Conservation (phyloP, 2,113 vertebrate genomes). For the Spizaetus ornatus region DNA sequence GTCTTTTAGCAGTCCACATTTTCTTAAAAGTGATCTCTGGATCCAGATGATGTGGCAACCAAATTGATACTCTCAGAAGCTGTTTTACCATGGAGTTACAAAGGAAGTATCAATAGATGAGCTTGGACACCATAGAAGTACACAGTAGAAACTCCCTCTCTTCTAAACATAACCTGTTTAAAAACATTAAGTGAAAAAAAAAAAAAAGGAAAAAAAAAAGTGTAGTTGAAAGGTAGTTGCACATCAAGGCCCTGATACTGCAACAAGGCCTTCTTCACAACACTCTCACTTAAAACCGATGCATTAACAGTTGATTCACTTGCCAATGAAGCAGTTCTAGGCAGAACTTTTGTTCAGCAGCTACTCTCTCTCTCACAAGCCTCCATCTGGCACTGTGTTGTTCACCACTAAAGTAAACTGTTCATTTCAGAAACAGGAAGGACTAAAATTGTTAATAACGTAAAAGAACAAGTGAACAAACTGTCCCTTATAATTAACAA, state of each 20-base stretch:
- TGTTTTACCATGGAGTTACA: neutral
- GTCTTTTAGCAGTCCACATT: slow-evolving; percentile 37
- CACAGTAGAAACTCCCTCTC: neutral
- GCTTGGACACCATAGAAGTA: neutral
- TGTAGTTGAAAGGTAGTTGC: neutral
- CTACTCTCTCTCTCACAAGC: neutral
- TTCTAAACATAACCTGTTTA: neutral
- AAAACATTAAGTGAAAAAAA: neutral
- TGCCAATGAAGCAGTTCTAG: neutral
- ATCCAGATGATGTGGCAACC: neutral
- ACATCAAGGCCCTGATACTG: neutral
- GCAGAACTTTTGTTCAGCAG: neutral
- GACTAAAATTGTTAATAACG: accelerated
- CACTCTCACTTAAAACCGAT: neutral
- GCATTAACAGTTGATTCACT: neutral
- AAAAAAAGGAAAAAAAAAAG: too few relatives aligned
- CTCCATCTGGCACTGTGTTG: neutral
- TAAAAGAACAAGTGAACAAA: neutral
- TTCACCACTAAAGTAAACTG: neutral
- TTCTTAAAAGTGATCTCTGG: neutral
- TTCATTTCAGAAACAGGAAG: neutral
- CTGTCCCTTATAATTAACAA: neutral
- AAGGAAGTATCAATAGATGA: neutral
- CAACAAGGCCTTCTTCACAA: neutral
- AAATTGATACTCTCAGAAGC: neutral